These are phyloP conservation scores for Cygnus atratus DNA, from an alignment of 2,113 vertebrate genomes.

Conservation along the genomic window DNA sequence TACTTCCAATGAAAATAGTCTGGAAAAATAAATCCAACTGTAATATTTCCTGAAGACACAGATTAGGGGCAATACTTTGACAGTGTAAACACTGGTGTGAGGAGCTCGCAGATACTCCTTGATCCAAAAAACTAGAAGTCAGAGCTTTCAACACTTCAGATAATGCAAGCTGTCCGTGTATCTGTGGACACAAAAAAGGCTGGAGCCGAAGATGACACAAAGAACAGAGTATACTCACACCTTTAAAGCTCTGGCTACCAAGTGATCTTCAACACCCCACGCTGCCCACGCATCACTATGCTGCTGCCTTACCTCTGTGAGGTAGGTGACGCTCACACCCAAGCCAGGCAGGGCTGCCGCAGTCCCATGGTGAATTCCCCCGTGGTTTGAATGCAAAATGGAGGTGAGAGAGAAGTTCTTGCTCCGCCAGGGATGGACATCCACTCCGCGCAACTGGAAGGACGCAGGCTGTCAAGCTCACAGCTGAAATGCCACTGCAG, in stretches of 20 bases:
- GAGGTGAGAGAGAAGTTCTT: background rate
- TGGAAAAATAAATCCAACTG: background rate
- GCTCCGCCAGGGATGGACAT: background rate
- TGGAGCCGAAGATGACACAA: background rate
- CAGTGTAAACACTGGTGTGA: rapidly evolving
- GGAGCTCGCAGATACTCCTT: background rate
- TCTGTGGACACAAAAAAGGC: background rate
- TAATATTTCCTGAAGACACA: background rate
- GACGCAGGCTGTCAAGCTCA: background rate
- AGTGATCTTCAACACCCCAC: background rate
- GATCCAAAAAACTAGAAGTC: background rate
- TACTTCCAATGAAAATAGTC: background rate
- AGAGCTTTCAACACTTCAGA: background rate
- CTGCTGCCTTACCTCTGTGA: slow-evolving; percentile 35
- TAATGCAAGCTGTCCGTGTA: background rate
- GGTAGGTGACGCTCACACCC: background rate
- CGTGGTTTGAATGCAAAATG: background rate
- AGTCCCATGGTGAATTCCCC: background rate
- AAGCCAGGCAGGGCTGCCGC: background rate
- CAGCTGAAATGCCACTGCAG: slow-evolving; percentile 36
- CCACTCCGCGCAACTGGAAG: rapidly evolving
- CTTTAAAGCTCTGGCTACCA: background rate
- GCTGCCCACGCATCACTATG: rapidly evolving
- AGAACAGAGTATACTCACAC: background rate
- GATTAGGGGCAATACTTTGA: background rate